phyloP scores from a whole-genome alignment of 37 sponge, comb jelly and placozoan species.

The Lycopodina hypogea region DNA sequence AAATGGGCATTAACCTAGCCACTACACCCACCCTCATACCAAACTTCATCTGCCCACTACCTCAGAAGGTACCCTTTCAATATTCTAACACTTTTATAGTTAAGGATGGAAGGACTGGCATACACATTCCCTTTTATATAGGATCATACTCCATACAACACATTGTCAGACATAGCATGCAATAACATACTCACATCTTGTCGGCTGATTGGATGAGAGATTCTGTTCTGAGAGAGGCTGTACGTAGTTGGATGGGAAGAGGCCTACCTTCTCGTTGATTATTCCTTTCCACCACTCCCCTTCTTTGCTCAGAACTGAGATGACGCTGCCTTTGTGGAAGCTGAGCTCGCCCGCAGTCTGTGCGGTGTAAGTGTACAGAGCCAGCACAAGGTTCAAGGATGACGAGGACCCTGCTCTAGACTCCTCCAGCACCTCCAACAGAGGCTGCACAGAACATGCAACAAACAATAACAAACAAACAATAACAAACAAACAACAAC shows the following conservation, averaged over 20 bases:
- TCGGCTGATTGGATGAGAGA: constrained; percentile 24
- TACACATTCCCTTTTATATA: no score
- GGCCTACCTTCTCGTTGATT: constrained; percentile 62
- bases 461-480: no score
- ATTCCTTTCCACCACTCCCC: constrained; percentile 81
- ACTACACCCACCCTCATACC: no score
- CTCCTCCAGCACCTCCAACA: constrained; percentile 35
- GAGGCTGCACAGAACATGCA: constrained; percentile 13
- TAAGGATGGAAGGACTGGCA: no score
- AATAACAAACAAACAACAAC: no score
- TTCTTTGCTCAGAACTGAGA: constrained; percentile 70
- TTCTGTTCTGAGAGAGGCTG: constrained; percentile 52
- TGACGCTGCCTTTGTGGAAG: constrained; percentile 86
- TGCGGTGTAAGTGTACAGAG: constrained; percentile 75
- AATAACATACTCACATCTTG: constrained; percentile 71
- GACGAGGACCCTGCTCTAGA: constrained; percentile 2
- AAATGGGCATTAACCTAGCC: no score
- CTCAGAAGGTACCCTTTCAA: no score
- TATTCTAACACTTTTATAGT: no score
- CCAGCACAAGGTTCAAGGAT: constrained; percentile 54
- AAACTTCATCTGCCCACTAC: no score
- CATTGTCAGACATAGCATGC: no score
- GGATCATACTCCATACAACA: no score
- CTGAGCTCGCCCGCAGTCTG: constrained; percentile 67
- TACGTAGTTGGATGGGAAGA: constrained; percentile 83